Evolutionary conservation across 2,113 vertebrate genomes (phyloP).

Genomic region (Pollachius pollachius): DNA sequence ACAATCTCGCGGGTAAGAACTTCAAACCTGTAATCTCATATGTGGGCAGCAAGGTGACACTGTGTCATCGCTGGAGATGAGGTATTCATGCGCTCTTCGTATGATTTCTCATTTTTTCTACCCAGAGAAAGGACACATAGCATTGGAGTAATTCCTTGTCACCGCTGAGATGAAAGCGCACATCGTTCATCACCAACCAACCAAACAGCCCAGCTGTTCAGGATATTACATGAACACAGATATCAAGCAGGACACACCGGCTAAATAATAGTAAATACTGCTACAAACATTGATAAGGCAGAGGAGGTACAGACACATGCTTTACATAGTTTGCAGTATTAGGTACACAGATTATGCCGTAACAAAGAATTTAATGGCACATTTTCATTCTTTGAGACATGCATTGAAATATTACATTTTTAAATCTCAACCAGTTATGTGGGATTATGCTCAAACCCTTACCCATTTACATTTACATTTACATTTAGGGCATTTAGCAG

Average conservation of each 20-base stretch:
- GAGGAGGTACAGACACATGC: too few relatives aligned
- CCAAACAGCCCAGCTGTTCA: slow-evolving; percentile 60
- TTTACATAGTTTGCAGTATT: too few relatives aligned
- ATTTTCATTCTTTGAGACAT: too few relatives aligned
- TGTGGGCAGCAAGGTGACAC: slow-evolving; percentile 25
- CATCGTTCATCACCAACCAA: slow-evolving; percentile 56
- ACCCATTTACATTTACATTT: too few relatives aligned
- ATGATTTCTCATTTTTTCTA: slow-evolving; percentile 18
- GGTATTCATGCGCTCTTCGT: slow-evolving; percentile 1
- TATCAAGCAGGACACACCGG: slow-evolving; percentile 50
- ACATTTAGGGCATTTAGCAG: too few relatives aligned
- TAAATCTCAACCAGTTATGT: too few relatives aligned
- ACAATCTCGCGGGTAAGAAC: neutral
- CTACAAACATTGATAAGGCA: too few relatives aligned
- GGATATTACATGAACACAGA: slow-evolving; percentile 43
- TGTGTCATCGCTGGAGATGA: slow-evolving; percentile 18
- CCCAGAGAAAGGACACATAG: slow-evolving; percentile 19
- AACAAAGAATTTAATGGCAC: too few relatives aligned
- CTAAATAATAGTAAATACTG: too few relatives aligned
- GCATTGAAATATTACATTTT: too few relatives aligned
- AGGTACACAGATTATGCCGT: too few relatives aligned
- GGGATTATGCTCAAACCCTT: too few relatives aligned
- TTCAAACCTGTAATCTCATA: slow-evolving; percentile 3
- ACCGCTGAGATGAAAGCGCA: slow-evolving; percentile 59
- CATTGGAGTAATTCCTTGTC: slow-evolving; percentile 23